A percentile compares a stretch with the other conserved stretches of the same genome.
Conservation (phyloP, 2,113 vertebrate species). For the Callipepla squamata region DNA sequence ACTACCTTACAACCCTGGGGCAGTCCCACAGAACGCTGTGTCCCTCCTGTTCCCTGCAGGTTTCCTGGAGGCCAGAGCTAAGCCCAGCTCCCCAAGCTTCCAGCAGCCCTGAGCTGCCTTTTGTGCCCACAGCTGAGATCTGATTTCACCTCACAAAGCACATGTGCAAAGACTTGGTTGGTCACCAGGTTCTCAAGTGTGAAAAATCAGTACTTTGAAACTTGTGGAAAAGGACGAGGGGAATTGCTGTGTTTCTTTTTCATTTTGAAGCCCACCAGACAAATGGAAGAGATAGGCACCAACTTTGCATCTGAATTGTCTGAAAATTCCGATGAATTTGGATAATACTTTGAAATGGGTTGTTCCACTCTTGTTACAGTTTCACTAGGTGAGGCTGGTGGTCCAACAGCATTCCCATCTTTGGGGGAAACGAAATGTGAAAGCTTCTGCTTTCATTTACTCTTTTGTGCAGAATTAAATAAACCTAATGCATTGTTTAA, state of each 20-base stretch:
- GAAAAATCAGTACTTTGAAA: not conserved
- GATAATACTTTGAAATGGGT: not conserved
- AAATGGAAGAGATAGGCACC: not conserved
- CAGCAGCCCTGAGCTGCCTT: not conserved
- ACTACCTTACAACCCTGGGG: not conserved
- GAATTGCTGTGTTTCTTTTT: not conserved
- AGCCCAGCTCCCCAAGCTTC: fast-evolving
- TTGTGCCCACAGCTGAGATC: not conserved
- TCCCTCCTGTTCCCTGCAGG: fast-evolving
- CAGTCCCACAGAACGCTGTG: not conserved
- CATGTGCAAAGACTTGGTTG: fast-evolving
- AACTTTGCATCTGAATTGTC: not conserved
- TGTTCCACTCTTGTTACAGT: not conserved
- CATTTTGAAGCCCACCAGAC: not conserved
- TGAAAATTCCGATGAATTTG: not conserved
- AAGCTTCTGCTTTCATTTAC: not conserved
- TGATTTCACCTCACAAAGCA: fast-evolving
- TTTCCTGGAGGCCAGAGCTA: not conserved
- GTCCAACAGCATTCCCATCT: not conserved
- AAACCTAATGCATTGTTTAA: not conserved
- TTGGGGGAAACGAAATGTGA: not conserved
- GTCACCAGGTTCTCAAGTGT: not conserved
- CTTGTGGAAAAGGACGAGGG: fast-evolving
- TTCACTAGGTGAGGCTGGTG: not conserved
- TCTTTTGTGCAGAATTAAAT: not conserved